Conservation (phyloP, 2,888 invertebrate species). For the Thymelicus acteon region DNA sequence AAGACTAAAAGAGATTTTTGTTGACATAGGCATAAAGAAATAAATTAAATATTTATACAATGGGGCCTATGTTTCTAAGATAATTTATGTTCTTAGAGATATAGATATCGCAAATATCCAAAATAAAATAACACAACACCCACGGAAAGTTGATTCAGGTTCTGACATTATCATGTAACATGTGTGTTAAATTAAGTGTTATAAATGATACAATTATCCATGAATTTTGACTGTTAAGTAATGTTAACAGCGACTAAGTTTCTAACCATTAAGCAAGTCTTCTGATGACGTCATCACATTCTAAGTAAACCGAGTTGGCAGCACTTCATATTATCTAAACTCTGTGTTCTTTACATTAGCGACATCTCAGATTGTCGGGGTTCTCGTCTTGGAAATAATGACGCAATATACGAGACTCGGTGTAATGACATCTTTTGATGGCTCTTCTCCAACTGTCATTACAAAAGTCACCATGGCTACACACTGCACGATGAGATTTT, state of each 20-base stretch:
- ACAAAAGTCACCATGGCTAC: constrained; percentile 73
- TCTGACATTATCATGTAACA: background rate
- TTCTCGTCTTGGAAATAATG: constrained; percentile 71
- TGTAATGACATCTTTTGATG: constrained; percentile 76
- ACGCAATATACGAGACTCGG: constrained; percentile 69
- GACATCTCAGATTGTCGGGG: constrained; percentile 77
- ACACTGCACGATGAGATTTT: constrained; percentile 63
- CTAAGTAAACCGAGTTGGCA: constrained; percentile 32
- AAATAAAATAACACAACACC: background rate
- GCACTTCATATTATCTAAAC: constrained; percentile 74
- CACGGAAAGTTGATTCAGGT: background rate
- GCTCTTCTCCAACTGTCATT: constrained; percentile 63
- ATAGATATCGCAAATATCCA: too few relatives aligned
- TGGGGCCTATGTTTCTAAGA: too few relatives aligned
- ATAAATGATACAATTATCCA: background rate
- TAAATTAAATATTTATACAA: too few relatives aligned
- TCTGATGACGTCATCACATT: constrained; percentile 25
- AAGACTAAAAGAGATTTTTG: too few relatives aligned
- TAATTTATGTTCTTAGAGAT: too few relatives aligned
- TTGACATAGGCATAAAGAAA: too few relatives aligned
- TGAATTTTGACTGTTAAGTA: background rate
- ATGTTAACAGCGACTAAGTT: background rate
- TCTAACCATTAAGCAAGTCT: constrained; percentile 1
- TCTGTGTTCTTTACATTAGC: constrained; percentile 79
- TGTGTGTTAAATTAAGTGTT: background rate